phyloP scores from a whole-genome alignment of 2,113 vertebrate genomes.

The Pimephales promelas region DNA sequence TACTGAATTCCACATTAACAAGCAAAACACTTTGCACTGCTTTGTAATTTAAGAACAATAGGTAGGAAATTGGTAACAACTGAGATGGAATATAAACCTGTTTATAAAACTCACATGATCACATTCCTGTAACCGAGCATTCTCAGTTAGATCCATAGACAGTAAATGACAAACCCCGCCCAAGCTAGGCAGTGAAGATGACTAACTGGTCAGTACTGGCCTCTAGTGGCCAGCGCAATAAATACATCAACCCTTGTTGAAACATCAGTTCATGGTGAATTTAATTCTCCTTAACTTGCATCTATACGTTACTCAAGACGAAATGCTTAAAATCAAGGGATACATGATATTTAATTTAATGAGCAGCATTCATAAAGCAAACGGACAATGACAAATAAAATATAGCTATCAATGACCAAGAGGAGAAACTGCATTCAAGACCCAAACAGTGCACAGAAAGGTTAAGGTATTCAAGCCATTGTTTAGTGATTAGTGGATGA shows the following conservation, averaged over 20 bases:
- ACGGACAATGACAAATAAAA: no score
- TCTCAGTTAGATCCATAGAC: neutral
- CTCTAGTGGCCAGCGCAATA: conserved; percentile 46
- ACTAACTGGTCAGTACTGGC: conserved; percentile 22
- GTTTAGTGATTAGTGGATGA: neutral
- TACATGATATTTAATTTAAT: no score
- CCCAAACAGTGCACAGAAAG: neutral
- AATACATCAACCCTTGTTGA: neutral
- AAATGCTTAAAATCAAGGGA: neutral
- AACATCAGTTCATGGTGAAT: neutral
- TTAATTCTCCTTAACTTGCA: neutral
- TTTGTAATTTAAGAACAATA: neutral
- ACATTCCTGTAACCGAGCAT: neutral
- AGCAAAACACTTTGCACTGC: neutral
- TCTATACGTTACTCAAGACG: neutral
- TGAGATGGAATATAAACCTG: neutral
- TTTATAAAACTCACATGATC: neutral
- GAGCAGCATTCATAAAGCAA: no score
- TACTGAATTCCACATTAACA: neutral
- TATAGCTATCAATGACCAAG: no score
- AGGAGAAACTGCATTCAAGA: no score
- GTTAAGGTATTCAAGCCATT: neutral
- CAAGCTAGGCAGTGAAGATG: no score
- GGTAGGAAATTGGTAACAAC: neutral
- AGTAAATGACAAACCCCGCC: no score